Conservation (phyloP, 1,140 invertebrate species). For the Monomorium pharaonis region DNA sequence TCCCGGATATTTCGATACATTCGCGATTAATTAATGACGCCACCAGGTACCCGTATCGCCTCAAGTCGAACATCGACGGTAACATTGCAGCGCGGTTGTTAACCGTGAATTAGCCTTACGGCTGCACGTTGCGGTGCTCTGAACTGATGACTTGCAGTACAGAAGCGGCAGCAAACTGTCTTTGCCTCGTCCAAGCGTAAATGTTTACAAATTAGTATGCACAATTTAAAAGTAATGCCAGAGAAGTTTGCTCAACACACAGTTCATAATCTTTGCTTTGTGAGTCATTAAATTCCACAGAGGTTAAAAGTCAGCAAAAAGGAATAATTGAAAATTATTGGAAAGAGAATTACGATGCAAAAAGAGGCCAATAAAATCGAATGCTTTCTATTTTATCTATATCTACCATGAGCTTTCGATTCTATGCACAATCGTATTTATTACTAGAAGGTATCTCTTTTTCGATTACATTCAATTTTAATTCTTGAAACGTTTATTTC, state of each 20-base stretch:
- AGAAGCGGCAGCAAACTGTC: neutral
- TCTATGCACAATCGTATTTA: neutral
- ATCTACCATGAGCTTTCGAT: neutral
- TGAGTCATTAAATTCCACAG: neutral
- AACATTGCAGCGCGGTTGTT: slow-evolving; percentile 35
- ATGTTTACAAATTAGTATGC: neutral
- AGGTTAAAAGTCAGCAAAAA: neutral
- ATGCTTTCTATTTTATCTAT: neutral
- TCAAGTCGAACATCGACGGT: slow-evolving; percentile 41
- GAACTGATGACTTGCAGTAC: neutral
- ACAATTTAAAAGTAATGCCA: neutral
- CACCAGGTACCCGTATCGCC: slow-evolving; percentile 39
- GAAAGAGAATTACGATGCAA: neutral
- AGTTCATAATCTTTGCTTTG: slow-evolving; percentile 5
- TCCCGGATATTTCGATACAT: slow-evolving; percentile 70
- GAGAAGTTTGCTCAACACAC: neutral
- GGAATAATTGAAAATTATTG: slow-evolving; percentile 20
- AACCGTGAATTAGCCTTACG: slow-evolving; percentile 38
- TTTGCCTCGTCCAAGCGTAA: neutral
- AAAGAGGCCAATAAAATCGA: neutral
- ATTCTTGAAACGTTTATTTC: neutral
- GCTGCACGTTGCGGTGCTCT: slow-evolving; percentile 10
- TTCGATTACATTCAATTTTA: neutral
- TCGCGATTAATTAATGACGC: slow-evolving; percentile 71
- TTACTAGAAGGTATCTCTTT: neutral